A percentile compares a stretch with the other conserved stretches of the same genome.
Conservation (phyloP, 2,888 invertebrate species). For the Alloplasta piceator region DNA sequence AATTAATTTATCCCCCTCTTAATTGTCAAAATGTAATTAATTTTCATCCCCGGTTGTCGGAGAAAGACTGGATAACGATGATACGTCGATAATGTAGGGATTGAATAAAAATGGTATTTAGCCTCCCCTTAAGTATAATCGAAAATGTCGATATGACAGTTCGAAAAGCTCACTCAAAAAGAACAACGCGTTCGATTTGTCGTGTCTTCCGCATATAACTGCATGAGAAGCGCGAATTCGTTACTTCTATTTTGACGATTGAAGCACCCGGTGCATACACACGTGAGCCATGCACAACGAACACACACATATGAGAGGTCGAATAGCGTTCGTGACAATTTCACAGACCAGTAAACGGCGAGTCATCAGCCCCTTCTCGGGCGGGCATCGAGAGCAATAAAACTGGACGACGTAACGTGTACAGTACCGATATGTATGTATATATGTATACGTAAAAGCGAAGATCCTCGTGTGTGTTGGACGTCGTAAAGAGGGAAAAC, state of each 20-base stretch:
- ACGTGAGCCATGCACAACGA: constrained; percentile 22
- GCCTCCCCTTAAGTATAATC: no score
- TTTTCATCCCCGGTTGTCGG: no score
- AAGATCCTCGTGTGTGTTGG: constrained; percentile 48
- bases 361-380: constrained; percentile 39
- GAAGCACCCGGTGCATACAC: constrained; percentile 39
- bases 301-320: not conserved
- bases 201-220: not conserved
- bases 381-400: constrained; percentile 65
- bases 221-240: constrained; percentile 41
- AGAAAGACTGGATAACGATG: no score
- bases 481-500: constrained; percentile 68
- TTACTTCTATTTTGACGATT: constrained; percentile 54
- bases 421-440: not conserved
- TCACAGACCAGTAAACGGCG: constrained; percentile 57
- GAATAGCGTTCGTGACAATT: constrained; percentile 51
- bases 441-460: constrained; percentile 17
- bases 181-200: not conserved
- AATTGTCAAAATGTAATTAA: no score
- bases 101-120: no score
- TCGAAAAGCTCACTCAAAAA: not conserved
- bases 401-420: constrained; percentile 68
- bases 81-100: no score
- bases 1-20: no score
- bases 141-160: no score